These are phyloP conservation scores for Scolopax rusticola DNA, from an alignment of 2,797 vertebrate species.

Conservation along the genomic window DNA sequence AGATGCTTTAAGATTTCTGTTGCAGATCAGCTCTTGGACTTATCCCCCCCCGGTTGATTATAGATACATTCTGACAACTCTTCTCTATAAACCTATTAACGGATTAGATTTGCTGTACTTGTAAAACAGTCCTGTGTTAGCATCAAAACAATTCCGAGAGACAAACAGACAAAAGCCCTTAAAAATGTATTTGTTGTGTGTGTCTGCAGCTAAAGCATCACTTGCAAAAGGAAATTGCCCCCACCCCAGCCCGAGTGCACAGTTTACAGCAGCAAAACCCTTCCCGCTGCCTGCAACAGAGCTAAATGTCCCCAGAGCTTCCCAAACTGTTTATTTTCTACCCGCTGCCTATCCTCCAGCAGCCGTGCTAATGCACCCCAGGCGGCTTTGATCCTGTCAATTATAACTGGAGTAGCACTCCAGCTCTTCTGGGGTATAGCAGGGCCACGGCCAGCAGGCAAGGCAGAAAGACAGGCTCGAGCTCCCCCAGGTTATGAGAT, in stretches of 20 bases:
- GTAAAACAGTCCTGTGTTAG: conserved; percentile 24
- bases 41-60: not conserved
- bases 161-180: conserved; percentile 64
- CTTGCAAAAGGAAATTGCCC: not conserved
- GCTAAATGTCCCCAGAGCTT: conserved; percentile 46
- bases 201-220: conserved; percentile 6
- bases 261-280: conserved; percentile 57
- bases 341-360: conserved; percentile 52
- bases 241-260: not conserved
- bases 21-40: conserved; percentile 50
- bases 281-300: conserved; percentile 21
- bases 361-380: conserved; percentile 61
- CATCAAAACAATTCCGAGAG: conserved; percentile 58
- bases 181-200: not conserved
- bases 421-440: conserved; percentile 50
- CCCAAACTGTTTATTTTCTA: conserved; percentile 58
- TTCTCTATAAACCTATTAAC: conserved; percentile 47
- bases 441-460: not conserved
- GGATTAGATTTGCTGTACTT: conserved; percentile 55
- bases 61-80: not conserved
- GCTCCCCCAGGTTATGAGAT: conserved; percentile 25
- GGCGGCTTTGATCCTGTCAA: conserved; percentile 69
- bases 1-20: conserved; percentile 58
- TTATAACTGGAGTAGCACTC: conserved; percentile 66
- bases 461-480: conserved; percentile 36